phyloP scores from a whole-genome alignment of 2,113 vertebrate species.

The Beaufortia kweichowensis region DNA sequence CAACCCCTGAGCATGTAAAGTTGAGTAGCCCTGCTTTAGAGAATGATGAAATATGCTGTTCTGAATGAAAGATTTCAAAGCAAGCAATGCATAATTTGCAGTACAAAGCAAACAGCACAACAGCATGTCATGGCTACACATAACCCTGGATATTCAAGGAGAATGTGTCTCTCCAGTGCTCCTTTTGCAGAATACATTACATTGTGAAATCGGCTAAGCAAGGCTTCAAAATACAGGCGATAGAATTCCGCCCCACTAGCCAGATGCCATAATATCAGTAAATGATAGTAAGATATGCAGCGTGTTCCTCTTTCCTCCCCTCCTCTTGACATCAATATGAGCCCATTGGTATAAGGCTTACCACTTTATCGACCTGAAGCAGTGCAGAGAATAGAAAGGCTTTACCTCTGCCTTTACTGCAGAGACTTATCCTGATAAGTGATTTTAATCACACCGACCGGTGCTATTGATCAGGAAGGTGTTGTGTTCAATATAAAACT shows the following conservation, averaged over 20 bases:
- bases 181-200: slow-evolving; percentile 40
- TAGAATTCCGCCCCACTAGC: slow-evolving; percentile 19
- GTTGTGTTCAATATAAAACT: slow-evolving; percentile 73
- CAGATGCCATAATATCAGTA: slow-evolving; percentile 47
- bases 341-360: slow-evolving; percentile 36
- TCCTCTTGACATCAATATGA: slow-evolving; percentile 43
- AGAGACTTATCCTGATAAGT: slow-evolving; percentile 58
- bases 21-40: no score
- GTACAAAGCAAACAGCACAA: not conserved
- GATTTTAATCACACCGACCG: slow-evolving; percentile 64
- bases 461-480: slow-evolving; percentile 65
- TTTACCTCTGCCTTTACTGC: slow-evolving; percentile 44
- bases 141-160: slow-evolving; percentile 36
- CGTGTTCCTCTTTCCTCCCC: slow-evolving; percentile 13
- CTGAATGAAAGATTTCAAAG: not conserved
- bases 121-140: slow-evolving; percentile 1
- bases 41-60: no score
- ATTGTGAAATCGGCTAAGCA: slow-evolving; percentile 53
- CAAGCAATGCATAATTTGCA: not conserved
- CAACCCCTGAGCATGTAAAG: no score
- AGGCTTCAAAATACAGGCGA: slow-evolving; percentile 40
- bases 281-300: slow-evolving; percentile 47
- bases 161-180: slow-evolving; percentile 35
- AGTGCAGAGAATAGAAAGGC: slow-evolving; percentile 49
- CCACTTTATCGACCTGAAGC: slow-evolving; percentile 52